A percentile compares a stretch with the other conserved stretches of the same genome.
These are phyloP conservation scores for Xanthia icteritia DNA, from an alignment of 2,888 invertebrate species.

Conservation along the genomic window DNA sequence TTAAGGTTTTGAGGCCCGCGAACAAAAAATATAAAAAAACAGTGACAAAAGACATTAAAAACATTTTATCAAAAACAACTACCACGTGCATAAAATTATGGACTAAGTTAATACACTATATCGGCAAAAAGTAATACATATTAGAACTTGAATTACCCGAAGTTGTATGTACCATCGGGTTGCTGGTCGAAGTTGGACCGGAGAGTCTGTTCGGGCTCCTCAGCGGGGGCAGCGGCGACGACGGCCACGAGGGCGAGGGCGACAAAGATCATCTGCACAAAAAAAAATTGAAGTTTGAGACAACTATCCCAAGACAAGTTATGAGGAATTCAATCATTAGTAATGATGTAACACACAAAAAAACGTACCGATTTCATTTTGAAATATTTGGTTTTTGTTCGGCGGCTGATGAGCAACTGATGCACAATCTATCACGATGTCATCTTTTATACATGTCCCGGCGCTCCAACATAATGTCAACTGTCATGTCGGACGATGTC, in stretches of 20 bases:
- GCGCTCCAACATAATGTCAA: constrained; percentile 27
- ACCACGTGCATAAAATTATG: not conserved
- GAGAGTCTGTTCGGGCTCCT: not conserved
- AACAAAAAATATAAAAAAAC: not conserved
- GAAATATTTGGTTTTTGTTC: constrained; percentile 35
- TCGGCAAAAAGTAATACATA: no score
- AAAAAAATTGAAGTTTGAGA: not conserved
- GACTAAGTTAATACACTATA: not conserved
- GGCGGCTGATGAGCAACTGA: constrained; percentile 36
- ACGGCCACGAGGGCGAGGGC: constrained; percentile 62
- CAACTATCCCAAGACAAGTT: not conserved
- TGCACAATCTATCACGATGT: not conserved
- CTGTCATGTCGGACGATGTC: not conserved
- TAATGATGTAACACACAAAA: constrained; percentile 10
- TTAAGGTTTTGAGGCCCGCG: no score
- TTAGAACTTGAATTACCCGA: not conserved
- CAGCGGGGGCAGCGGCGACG: constrained; percentile 39
- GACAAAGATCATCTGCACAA: constrained; percentile 52
- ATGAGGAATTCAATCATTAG: not conserved
- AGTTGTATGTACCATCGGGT: constrained; percentile 38
- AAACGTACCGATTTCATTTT: constrained; percentile 43
- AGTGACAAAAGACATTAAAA: no score
- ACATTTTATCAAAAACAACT: not conserved
- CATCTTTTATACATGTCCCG: constrained; percentile 32
- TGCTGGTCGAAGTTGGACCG: not conserved